These are phyloP conservation scores for Eurypyga helias DNA, from an alignment of 2,113 vertebrate species.

Conservation along the genomic window DNA sequence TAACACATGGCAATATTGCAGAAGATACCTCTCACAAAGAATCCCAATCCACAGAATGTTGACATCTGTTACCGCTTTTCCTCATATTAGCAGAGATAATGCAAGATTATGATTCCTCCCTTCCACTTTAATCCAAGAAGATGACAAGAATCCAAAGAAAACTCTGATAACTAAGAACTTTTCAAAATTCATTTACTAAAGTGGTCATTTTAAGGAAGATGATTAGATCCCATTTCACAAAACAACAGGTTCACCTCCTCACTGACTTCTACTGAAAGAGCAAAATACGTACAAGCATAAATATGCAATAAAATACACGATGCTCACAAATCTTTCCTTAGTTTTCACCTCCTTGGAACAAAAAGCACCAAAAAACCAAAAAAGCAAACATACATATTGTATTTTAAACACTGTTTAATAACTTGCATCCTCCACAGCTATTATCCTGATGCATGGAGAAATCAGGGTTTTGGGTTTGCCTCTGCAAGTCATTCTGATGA, in stretches of 20 bases:
- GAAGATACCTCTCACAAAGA: not conserved
- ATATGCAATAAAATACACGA: not conserved
- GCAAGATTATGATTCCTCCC: not conserved
- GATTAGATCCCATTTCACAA: too few relatives aligned
- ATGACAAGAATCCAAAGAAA: not conserved
- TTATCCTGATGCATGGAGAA: constrained; percentile 1
- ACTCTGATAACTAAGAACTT: not conserved
- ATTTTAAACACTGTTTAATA: not conserved
- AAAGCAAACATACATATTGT: not conserved
- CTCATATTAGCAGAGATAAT: not conserved
- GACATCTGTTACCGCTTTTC: not conserved
- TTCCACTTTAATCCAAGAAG: not conserved
- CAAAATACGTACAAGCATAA: not conserved
- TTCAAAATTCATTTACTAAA: not conserved
- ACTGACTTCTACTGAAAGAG: not conserved
- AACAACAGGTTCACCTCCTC: not conserved
- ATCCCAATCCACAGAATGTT: not conserved
- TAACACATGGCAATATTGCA: not conserved
- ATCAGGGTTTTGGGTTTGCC: constrained; percentile 23
- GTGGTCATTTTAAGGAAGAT: not conserved
- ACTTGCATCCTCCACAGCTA: not conserved
- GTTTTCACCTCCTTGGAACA: not conserved
- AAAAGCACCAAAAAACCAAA: not conserved
- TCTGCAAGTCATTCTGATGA: constrained; percentile 46
- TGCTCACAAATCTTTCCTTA: not conserved